phyloP scores from a whole-genome alignment of 2,113 vertebrate genomes.

The Monopterus albus region DNA sequence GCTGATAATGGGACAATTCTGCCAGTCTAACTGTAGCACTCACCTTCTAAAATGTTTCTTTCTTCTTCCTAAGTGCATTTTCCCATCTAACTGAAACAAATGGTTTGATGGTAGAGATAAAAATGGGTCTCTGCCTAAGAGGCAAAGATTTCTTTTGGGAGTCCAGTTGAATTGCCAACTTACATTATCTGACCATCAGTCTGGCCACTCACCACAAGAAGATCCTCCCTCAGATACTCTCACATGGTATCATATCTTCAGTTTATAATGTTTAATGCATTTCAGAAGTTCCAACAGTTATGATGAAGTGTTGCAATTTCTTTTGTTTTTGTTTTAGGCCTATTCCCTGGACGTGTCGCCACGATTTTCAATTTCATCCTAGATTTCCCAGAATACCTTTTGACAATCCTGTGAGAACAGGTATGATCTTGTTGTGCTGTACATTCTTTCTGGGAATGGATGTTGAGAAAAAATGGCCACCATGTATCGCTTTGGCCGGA shows the following conservation, averaged over 20 bases:
- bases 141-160: slow-evolving; percentile 26
- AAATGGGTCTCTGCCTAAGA: slow-evolving; percentile 13
- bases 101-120: neutral
- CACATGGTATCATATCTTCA: slow-evolving; percentile 9
- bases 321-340: neutral
- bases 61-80: neutral
- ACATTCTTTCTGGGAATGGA: neutral
- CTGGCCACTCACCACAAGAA: neutral
- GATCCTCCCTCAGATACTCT: slow-evolving; percentile 27
- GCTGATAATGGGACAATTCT: no score
- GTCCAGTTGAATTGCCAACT: slow-evolving; percentile 4
- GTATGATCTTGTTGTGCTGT: slow-evolving; percentile 3
- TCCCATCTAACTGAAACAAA: slow-evolving; percentile 6
- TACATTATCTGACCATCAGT: slow-evolving; percentile 20
- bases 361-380: neutral
- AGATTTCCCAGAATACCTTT: slow-evolving; percentile 15
- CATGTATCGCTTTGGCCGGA: neutral
- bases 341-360: neutral
- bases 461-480: slow-evolving; percentile 2
- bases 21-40: neutral
- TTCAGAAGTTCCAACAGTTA: slow-evolving; percentile 6
- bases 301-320: slow-evolving; percentile 22
- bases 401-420: slow-evolving; percentile 18
- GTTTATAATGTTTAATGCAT: slow-evolving; percentile 8
- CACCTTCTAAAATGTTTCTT: neutral